These are phyloP conservation scores for Hirtodrosophila confusa DNA, from an alignment of 2,888 invertebrate species.

Conservation along the genomic window DNA sequence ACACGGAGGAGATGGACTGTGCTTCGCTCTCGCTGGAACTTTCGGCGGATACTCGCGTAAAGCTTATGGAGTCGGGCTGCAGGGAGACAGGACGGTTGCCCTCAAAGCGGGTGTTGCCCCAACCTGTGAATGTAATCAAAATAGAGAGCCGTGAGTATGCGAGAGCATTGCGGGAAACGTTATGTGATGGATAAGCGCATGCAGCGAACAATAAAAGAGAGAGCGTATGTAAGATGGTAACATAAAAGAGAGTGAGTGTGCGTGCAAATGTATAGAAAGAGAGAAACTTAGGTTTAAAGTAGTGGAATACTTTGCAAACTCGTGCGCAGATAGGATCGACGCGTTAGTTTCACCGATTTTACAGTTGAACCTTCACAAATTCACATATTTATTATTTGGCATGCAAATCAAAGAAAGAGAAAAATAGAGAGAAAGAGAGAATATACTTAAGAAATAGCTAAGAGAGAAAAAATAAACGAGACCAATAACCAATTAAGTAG, in stretches of 20 bases:
- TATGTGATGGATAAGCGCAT: constrained; percentile 41
- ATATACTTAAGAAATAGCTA: constrained; percentile 16
- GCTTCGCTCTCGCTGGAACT: constrained; percentile 85
- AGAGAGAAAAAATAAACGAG: background rate
- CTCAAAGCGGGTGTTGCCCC: constrained; percentile 83
- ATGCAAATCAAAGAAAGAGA: constrained; percentile 58
- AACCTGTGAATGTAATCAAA: constrained; percentile 70
- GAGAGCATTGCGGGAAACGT: background rate
- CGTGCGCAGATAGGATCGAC: constrained; percentile 82
- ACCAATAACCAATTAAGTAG: constrained; percentile 39
- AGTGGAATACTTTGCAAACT: constrained; percentile 81
- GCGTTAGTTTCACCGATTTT: constrained; percentile 78
- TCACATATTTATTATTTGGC: constrained; percentile 39
- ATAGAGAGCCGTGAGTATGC: constrained; percentile 8
- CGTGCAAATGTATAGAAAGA: constrained; percentile 23
- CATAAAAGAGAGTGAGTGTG: constrained; percentile 26
- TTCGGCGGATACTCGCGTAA: constrained; percentile 82
- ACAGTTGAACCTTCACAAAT: constrained; percentile 64
- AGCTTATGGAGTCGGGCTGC: constrained; percentile 81
- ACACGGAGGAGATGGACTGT: constrained; percentile 84
- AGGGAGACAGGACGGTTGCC: constrained; percentile 82
- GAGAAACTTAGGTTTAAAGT: constrained; percentile 9
- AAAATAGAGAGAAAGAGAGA: constrained; percentile 22
- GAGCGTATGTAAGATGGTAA: constrained; percentile 32
- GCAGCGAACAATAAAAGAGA: constrained; percentile 41